Evolutionary conservation across 2,888 invertebrate genomes (phyloP), one percentile per base, ranked within the genome.

Genomic region (Gryllus longicercus): DNA sequence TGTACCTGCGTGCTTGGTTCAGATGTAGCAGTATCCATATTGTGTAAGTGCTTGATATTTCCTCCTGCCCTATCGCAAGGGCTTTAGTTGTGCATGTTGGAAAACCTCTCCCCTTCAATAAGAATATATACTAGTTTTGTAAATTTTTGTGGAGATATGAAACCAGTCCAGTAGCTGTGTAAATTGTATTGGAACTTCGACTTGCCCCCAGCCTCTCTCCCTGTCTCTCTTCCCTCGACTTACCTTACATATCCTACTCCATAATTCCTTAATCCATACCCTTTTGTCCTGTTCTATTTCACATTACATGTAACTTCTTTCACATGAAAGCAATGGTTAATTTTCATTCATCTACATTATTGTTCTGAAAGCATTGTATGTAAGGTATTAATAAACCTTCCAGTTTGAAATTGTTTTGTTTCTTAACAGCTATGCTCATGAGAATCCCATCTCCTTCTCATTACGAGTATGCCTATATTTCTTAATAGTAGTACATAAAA

Each of bases 301-400:
- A 80, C 80, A 18, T 79, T 80, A 80, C 79, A 78, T 80, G 80
- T 80, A 80, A 76, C 77, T 79, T 74, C 77, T 50, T 49, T 79
- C 77, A 79, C 75, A 51, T 38, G 74, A 50, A 79, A 78, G 38
- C 79, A 80, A 76, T 80, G 80, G 78, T 80, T 80, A 74, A 79
- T 79, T 79, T 79, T 79, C 50, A 25, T 80, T 81, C 80, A 80
- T 77, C 78, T 81, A 77, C 82, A 81, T 76, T 82, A 81, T 81
- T 82, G 82, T 82, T 82, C 82, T 82, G 78, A 80, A 80, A 81
- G 80, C 80, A 80, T 82, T 82, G 82, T 82, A 82, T 82, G 82
- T 82, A 79, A 81, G 81, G 82, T 82, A 80, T 51, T 81, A 82
- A 82, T 81, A 82, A 82, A 80, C 81, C 81, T 81, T 80, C 76